A percentile compares a stretch with the other conserved stretches of the same genome.
Evolutionary conservation across 2,888 invertebrate species (phyloP).

Genomic region (Torymus aiolomorphi): DNA sequence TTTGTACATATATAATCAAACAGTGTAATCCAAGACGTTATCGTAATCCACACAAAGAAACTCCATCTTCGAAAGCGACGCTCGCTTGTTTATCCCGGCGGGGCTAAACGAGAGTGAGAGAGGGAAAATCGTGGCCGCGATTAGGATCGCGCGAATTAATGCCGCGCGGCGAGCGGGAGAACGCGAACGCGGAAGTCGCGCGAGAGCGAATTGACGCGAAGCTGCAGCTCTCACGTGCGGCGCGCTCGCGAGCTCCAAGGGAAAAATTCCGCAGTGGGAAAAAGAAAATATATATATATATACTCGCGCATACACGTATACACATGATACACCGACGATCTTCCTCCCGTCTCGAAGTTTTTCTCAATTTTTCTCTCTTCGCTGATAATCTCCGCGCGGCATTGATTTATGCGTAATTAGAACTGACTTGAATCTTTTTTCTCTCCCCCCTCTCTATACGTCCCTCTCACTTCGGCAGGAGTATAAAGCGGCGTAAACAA

Average conservation of each 20-base stretch:
- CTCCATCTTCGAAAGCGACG: too few relatives aligned
- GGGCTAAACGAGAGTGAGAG: slow-evolving; percentile 16
- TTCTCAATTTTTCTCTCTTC: neutral
- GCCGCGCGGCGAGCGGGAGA: neutral
- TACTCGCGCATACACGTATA: too few relatives aligned
- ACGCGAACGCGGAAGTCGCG: too few relatives aligned
- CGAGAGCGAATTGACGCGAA: too few relatives aligned
- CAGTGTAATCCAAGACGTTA: too few relatives aligned
- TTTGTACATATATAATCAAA: too few relatives aligned
- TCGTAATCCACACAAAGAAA: too few relatives aligned
- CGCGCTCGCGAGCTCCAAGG: neutral
- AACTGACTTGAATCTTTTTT: slow-evolving; percentile 21
- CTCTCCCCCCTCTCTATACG: neutral
- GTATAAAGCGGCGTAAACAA: slow-evolving; percentile 32
- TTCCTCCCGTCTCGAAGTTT: slow-evolving; percentile 2
- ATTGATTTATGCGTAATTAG: slow-evolving; percentile 51
- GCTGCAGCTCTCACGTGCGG: too few relatives aligned
- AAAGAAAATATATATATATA: neutral
- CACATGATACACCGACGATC: neutral
- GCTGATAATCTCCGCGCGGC: slow-evolving; percentile 32
- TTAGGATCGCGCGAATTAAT: slow-evolving; percentile 8
- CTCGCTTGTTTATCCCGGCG: too few relatives aligned
- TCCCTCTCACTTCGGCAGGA: too few relatives aligned
- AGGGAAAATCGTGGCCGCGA: neutral
- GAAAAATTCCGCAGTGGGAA: neutral